phyloP scores from a whole-genome alignment of 1,140 invertebrate genomes.

The Aradophagus sp. region DNA sequence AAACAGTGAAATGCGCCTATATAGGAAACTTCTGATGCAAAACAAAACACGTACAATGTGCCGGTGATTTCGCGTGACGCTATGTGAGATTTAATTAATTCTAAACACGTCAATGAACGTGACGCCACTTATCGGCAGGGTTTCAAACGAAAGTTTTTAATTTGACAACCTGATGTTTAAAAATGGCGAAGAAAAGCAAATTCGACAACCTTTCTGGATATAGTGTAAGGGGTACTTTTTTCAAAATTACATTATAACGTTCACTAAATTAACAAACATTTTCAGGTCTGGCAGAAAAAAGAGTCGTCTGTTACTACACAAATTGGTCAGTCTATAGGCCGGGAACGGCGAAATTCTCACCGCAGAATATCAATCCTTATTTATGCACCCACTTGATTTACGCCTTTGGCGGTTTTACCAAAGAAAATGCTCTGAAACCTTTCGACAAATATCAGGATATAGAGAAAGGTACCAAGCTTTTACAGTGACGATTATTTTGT shows the following conservation, averaged over 20 bases:
- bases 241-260: no score
- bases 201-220: no score
- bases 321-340: slow-evolving; percentile 94
- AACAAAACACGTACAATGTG: slow-evolving; percentile 23
- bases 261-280: slow-evolving; percentile 16
- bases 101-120: slow-evolving; percentile 28
- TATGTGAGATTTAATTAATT: slow-evolving; percentile 33
- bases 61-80: slow-evolving; percentile 32
- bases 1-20: slow-evolving; percentile 31
- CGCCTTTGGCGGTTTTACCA: slow-evolving; percentile 94
- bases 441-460: slow-evolving; percentile 97
- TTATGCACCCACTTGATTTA: slow-evolving; percentile 96
- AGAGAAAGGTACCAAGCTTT: slow-evolving; percentile 85
- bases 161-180: slow-evolving; percentile 1
- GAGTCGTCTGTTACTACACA: slow-evolving; percentile 94
- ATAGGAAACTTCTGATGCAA: slow-evolving; percentile 29
- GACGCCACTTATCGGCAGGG: slow-evolving; percentile 6
- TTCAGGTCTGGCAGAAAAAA: slow-evolving; percentile 77
- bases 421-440: slow-evolving; percentile 91
- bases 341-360: slow-evolving; percentile 91
- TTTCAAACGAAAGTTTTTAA: slow-evolving; percentile 15
- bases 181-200: neutral
- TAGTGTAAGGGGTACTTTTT: no score
- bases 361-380: slow-evolving; percentile 96
- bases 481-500: neutral